Percentiles rank a stretch among this genome's conserved stretches.
These are phyloP conservation scores for Drosophila neonasuta DNA, from an alignment of 2,888 invertebrate genomes.

Conservation along the genomic window DNA sequence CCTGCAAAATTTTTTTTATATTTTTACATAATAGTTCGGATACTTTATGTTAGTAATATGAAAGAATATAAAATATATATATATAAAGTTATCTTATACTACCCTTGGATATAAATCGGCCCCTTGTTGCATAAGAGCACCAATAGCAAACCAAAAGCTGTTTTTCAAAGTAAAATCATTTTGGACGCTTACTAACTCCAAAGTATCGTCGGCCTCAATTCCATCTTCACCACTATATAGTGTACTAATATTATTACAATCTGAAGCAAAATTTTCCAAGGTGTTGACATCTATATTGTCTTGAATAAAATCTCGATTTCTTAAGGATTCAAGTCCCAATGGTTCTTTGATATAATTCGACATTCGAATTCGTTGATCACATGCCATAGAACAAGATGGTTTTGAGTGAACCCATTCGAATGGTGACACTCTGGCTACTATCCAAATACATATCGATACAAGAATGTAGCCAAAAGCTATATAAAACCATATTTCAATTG, in stretches of 20 bases:
- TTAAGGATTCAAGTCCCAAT: slow-evolving; percentile 40
- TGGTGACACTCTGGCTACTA: slow-evolving; percentile 92
- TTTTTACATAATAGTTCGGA: not conserved
- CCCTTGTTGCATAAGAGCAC: slow-evolving; percentile 96
- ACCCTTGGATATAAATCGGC: slow-evolving; percentile 96
- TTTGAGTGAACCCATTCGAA: slow-evolving; percentile 89
- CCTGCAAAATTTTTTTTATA: slow-evolving; percentile 83
- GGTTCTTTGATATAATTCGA: slow-evolving; percentile 41
- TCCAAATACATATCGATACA: slow-evolving; percentile 91
- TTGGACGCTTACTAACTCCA: slow-evolving; percentile 83
- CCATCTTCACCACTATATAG: slow-evolving; percentile 19
- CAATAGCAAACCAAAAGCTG: slow-evolving; percentile 98
- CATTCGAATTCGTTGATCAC: slow-evolving; percentile 65
- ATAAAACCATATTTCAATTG: slow-evolving; percentile 92
- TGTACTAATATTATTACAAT: slow-evolving; percentile 14
- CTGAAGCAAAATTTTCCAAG: not conserved
- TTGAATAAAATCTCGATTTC: not conserved
- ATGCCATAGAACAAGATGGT: slow-evolving; percentile 84
- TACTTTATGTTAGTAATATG: not conserved
- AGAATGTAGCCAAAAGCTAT: slow-evolving; percentile 90
- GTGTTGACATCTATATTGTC: slow-evolving; percentile 17
- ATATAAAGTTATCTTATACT: slow-evolving; percentile 22
- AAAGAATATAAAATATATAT: not conserved
- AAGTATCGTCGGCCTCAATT: slow-evolving; percentile 53
- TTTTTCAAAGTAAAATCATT: slow-evolving; percentile 93